phyloP scores from a whole-genome alignment of 2,888 invertebrate genomes.

The Busseola fusca region DNA sequence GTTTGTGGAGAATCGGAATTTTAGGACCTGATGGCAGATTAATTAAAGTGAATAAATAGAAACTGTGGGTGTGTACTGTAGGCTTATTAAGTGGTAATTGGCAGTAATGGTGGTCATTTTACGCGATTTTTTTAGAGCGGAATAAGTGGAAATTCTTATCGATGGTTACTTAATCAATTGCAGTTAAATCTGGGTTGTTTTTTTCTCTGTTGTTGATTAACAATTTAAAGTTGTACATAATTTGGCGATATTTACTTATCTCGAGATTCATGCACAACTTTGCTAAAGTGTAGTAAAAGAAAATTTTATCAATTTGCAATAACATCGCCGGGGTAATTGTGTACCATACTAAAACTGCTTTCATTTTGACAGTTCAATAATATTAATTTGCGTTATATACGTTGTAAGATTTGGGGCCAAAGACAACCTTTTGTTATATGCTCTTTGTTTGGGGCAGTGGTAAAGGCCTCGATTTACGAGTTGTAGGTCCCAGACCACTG shows the following conservation, averaged over 20 bases:
- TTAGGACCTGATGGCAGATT: slow-evolving; percentile 41
- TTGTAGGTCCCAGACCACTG: too few relatives aligned
- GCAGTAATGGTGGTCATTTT: slow-evolving; percentile 20
- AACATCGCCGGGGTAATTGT: too few relatives aligned
- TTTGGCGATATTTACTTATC: background rate
- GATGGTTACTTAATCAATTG: slow-evolving; percentile 19
- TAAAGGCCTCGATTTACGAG: too few relatives aligned
- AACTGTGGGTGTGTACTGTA: slow-evolving; percentile 18
- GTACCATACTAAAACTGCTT: too few relatives aligned
- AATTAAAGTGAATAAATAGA: slow-evolving; percentile 49
- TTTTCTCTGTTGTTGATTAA: background rate
- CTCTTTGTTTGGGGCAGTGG: too few relatives aligned
- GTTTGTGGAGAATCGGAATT: slow-evolving; percentile 52
- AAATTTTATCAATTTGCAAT: too few relatives aligned
- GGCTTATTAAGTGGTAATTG: slow-evolving; percentile 39
- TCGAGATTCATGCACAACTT: background rate
- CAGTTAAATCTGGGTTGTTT: slow-evolving; percentile 6
- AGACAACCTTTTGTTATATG: too few relatives aligned
- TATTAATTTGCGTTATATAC: too few relatives aligned
- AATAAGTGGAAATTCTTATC: slow-evolving; percentile 36
- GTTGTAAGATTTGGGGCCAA: too few relatives aligned
- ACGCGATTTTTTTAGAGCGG: slow-evolving; percentile 37
- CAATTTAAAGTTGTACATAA: background rate
- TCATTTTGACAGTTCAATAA: too few relatives aligned
- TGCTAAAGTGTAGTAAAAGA: background rate